A percentile compares a stretch with the other conserved stretches of the same genome.
phyloP scores from a whole-genome alignment of 2,113 vertebrate genomes.

The Sphaerodactylus townsendi region DNA sequence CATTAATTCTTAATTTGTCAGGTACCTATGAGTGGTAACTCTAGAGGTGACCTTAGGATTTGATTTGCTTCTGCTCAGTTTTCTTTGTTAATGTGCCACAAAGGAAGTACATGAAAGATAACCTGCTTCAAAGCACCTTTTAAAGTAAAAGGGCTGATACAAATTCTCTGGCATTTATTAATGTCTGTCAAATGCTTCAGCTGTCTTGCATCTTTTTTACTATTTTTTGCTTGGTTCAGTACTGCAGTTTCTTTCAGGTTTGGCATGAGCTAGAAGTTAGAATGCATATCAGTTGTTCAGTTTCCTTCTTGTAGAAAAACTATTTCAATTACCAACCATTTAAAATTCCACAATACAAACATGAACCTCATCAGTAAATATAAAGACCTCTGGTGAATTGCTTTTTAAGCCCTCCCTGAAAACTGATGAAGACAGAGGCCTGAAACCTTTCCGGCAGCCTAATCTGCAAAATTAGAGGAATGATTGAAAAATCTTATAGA shows the following conservation, averaged over 20 bases:
- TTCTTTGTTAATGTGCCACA: slow-evolving; percentile 84
- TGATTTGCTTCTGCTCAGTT: slow-evolving; percentile 78
- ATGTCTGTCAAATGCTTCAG: slow-evolving; percentile 81
- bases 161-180: slow-evolving; percentile 80
- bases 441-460: too few relatives aligned
- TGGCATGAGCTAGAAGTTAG: slow-evolving; percentile 32
- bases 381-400: too few relatives aligned
- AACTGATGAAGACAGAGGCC: too few relatives aligned
- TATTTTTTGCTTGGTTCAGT: slow-evolving; percentile 79
- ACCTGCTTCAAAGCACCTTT: slow-evolving; percentile 79
- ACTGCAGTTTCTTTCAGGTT: slow-evolving; percentile 73
- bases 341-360: too few relatives aligned
- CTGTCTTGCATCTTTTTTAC: slow-evolving; percentile 80
- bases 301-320: neutral
- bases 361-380: too few relatives aligned
- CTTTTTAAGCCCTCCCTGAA: too few relatives aligned
- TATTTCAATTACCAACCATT: too few relatives aligned
- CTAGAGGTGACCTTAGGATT: slow-evolving; percentile 80
- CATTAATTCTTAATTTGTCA: slow-evolving; percentile 82
- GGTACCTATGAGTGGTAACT: slow-evolving; percentile 81
- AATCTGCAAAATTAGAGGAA: too few relatives aligned
- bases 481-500: too few relatives aligned
- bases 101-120: slow-evolving; percentile 84
- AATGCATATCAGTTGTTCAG: slow-evolving; percentile 21
- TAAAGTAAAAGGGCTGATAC: slow-evolving; percentile 80